Base-by-base conservation (phyloP, 1,140 invertebrate genomes). In the Acromyrmex echinatior region DNA sequence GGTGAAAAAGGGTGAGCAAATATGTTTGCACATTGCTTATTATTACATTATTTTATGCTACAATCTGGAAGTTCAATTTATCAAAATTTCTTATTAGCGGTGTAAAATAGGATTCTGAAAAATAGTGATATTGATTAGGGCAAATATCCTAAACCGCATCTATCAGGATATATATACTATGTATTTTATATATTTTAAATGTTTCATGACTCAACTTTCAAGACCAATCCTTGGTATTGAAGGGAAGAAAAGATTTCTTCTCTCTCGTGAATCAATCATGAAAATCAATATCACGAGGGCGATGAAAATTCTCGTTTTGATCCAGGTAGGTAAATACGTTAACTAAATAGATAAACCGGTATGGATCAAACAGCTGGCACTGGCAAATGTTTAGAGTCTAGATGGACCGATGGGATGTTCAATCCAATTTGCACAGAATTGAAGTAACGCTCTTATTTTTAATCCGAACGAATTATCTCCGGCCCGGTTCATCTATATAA, bases 361-460 rank as follows among this genome's bases (percentile, higher is more conserved):
- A 16, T 28, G 35, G 35, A 60, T 82, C 35, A 28, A 45, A 21
- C 45, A 28, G n/a, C 31, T 45, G 60, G 56, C n/a, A 49, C 31
- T 84, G 70, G 68, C 70, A 51, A 28, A 31, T 16, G 28, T 74
- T 62, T 45, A 58, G 45, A 49, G 18, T 56, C 21, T 76, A 63
- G 39, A 82, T 18, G 9, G 51, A 49, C 35, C 68, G 53, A 74
- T 70, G 1, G 21, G 39, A 70, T 31, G 39, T 73, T 60, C 68
- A 58, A 39, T 45, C n/a, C 39, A 51, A 62, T 84, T 76, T 60
- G 56, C 35, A 9, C 31, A 45, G 31, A 16, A 81, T 71, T n/a
- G 65, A 80, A 31, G 31, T 58, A 49, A 45, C 21, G 18, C 39
- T 84, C 28, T 84, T 84, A 73, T 62, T 84, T 76, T 84, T 63